These are phyloP conservation scores for Tragelaphus oryx DNA, from an alignment of 2,797 vertebrate species.

Conservation along the genomic window DNA sequence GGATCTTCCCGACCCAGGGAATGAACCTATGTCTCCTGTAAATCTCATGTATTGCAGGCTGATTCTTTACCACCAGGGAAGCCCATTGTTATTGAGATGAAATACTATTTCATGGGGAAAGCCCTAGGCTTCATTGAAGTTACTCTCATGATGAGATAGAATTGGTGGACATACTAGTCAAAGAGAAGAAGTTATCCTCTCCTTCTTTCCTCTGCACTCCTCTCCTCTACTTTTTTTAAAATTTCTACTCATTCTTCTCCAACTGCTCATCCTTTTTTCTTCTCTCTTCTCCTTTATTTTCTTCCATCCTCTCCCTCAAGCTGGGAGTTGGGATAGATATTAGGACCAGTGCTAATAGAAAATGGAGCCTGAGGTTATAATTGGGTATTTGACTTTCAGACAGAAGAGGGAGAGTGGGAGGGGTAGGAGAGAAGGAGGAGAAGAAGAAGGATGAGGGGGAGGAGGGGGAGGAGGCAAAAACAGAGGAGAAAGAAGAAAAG, in stretches of 20 bases:
- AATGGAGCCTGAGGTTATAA: too few species aligned
- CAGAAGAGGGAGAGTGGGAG: too few species aligned
- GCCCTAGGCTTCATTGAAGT: not conserved
- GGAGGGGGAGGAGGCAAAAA: too few species aligned
- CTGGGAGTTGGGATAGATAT: not conserved
- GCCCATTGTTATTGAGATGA: not conserved
- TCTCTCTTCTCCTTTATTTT: not conserved
- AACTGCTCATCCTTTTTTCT: not conserved
- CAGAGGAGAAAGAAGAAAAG: not conserved
- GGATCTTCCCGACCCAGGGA: not conserved
- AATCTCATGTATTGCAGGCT: not conserved
- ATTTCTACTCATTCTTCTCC: not conserved
- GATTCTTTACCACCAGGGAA: not conserved
- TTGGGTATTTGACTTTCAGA: too few species aligned
- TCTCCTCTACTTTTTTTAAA: not conserved
- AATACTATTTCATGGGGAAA: conserved; percentile 7
- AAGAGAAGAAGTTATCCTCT: not conserved
- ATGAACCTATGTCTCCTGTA: not conserved
- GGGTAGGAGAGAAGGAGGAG: too few species aligned
- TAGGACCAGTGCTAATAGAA: too few species aligned
- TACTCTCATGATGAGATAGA: not conserved
- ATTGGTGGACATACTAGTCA: not conserved
- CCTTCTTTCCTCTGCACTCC: not conserved
- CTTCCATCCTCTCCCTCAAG: not conserved
- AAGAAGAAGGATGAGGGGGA: not conserved